Conservation (phyloP, 1,140 invertebrate genomes). For the Drosophila oshimai region DNA sequence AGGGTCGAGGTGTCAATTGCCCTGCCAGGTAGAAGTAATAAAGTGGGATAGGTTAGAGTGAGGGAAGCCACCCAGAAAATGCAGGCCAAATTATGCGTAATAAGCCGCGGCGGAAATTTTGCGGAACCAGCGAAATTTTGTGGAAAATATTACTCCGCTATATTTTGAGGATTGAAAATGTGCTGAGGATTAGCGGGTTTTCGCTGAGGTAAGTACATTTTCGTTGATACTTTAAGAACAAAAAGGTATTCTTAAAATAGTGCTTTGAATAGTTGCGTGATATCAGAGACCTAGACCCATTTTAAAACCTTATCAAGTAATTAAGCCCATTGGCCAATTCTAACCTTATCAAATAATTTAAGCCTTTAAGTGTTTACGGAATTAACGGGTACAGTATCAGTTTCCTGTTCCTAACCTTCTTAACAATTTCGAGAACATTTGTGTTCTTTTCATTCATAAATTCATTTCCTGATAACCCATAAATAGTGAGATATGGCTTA, state of each 20-base stretch:
- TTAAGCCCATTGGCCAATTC: too few relatives aligned
- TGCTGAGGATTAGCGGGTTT: conserved; percentile 7
- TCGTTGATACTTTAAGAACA: background rate
- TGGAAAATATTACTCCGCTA: conserved; percentile 33
- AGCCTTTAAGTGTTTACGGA: too few relatives aligned
- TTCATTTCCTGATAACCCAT: conserved; percentile 2
- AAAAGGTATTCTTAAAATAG: background rate
- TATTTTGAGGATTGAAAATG: background rate
- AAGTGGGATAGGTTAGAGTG: conserved; percentile 6
- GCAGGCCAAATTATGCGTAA: conserved; percentile 46
- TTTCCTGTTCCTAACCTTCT: conserved; percentile 23
- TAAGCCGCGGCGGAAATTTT: conserved; percentile 31
- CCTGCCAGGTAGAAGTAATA: conserved; percentile 39
- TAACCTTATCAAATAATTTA: too few relatives aligned
- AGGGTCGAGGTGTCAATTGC: conserved; percentile 39
- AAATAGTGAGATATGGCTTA: background rate
- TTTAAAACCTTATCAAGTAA: background rate
- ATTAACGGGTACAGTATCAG: too few relatives aligned
- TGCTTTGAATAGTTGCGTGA: background rate
- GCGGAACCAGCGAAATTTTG: conserved; percentile 1
- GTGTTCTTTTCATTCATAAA: conserved; percentile 8
- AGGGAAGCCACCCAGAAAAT: conserved; percentile 10
- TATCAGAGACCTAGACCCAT: background rate
- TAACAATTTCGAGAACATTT: conserved; percentile 12
- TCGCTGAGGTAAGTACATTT: background rate